Evolutionary conservation across 2,113 vertebrate species (phyloP).

Genomic region (Bubo scandiacus): DNA sequence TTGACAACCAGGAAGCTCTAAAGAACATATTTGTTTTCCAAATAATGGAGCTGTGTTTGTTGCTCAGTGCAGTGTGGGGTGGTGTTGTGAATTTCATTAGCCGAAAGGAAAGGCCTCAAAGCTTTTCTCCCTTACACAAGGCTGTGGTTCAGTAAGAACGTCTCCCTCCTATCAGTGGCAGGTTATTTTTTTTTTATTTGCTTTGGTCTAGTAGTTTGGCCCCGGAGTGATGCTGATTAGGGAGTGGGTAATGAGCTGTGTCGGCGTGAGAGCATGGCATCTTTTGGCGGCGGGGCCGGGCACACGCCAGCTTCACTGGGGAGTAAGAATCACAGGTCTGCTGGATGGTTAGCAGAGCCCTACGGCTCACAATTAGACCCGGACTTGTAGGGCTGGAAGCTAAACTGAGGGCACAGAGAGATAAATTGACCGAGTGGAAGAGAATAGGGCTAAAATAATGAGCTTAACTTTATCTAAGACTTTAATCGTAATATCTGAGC

Average conservation of each 20-base stretch:
- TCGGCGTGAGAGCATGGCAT: rapidly evolving
- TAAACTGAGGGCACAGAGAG: neutral
- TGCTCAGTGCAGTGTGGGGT: constrained; percentile 2
- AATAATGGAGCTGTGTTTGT: constrained; percentile 72
- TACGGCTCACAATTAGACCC: neutral
- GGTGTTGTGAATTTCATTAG: neutral
- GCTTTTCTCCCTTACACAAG: neutral
- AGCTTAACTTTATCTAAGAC: neutral
- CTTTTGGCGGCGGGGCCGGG: rapidly evolving
- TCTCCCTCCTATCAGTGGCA: neutral
- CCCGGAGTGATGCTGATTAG: neutral
- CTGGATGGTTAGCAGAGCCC: neutral
- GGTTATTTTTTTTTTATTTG: neutral
- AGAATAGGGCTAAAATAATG: neutral
- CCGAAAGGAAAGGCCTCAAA: neutral
- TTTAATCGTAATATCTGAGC: neutral
- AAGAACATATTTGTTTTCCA: constrained; percentile 79
- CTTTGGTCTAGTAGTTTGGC: neutral
- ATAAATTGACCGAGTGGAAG: neutral
- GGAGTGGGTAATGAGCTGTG: neutral
- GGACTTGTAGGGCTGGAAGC: neutral
- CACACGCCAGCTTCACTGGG: rapidly evolving
- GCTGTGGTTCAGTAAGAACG: neutral
- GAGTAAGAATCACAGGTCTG: neutral
- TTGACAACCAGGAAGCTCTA: constrained; percentile 69